Conservation (phyloP, 2,888 invertebrate genomes). For the Altica lythri region DNA sequence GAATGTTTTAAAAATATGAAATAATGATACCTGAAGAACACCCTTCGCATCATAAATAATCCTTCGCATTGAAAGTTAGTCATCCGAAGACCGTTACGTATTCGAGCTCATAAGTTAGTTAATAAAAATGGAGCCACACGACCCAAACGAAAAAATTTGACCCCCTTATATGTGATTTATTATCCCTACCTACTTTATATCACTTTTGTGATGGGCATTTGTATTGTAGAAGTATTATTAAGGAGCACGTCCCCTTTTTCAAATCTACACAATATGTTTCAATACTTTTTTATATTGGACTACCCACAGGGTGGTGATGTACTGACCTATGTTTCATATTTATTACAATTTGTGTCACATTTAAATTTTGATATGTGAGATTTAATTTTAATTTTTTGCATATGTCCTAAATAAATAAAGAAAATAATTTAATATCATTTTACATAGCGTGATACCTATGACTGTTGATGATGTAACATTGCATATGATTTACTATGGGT, state of each 20-base stretch:
- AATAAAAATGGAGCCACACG: constrained; percentile 37
- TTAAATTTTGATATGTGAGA: constrained; percentile 1
- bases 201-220: constrained; percentile 42
- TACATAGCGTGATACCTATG: too few species aligned
- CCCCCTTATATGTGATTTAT: constrained; percentile 41
- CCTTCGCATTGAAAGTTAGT: constrained; percentile 22
- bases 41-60: constrained; percentile 22
- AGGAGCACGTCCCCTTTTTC: constrained; percentile 45
- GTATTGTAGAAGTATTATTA: constrained; percentile 48
- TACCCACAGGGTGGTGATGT: constrained; percentile 28
- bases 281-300: constrained; percentile 36
- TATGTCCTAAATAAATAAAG: too few species aligned
- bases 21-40: constrained; percentile 22
- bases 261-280: constrained; percentile 49
- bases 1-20: constrained; percentile 12
- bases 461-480: too few species aligned
- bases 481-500: too few species aligned
- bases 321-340: constrained; percentile 1
- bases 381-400: too few species aligned
- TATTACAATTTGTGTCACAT: neutral
- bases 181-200: constrained; percentile 36
- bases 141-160: constrained; percentile 30
- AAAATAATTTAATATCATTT: too few species aligned
- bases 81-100: constrained; percentile 27
- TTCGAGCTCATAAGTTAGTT: constrained; percentile 32